Conservation (phyloP, 2,888 invertebrate genomes). For the Dryobotodes eremita region DNA sequence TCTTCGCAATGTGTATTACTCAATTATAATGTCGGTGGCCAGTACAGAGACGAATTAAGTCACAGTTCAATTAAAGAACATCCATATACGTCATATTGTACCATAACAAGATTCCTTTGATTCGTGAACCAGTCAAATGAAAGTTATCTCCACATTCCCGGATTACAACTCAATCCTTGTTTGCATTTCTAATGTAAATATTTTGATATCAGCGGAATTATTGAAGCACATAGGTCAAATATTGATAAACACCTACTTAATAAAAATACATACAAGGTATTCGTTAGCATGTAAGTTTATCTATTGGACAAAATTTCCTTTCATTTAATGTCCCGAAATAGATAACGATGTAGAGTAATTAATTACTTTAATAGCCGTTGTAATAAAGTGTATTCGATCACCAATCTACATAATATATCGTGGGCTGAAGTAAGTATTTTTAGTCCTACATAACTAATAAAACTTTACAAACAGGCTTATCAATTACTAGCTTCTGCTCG, state of each 20-base stretch:
- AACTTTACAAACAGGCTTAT: background rate
- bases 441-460: background rate
- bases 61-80: constrained; percentile 53
- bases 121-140: constrained; percentile 45
- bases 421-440: background rate
- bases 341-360: constrained; percentile 23
- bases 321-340: constrained; percentile 13
- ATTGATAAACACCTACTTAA: constrained; percentile 46
- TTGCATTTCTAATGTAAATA: constrained; percentile 50
- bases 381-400: background rate
- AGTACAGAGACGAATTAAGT: constrained; percentile 59
- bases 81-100: constrained; percentile 14
- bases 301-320: constrained; percentile 19
- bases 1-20: constrained; percentile 60
- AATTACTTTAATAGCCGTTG: constrained; percentile 8
- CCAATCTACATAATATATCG: background rate
- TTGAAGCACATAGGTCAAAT: constrained; percentile 51
- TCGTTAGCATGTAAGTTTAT: constrained; percentile 18
- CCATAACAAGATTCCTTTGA: constrained; percentile 52
- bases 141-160: constrained; percentile 56
- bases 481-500: background rate
- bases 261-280: constrained; percentile 41
- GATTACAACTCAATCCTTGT: constrained; percentile 60
- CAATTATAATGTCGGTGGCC: constrained; percentile 49
- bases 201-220: constrained; percentile 44